Base-by-base conservation (phyloP, 2,113 vertebrate species). In the Anhinga rufa region DNA sequence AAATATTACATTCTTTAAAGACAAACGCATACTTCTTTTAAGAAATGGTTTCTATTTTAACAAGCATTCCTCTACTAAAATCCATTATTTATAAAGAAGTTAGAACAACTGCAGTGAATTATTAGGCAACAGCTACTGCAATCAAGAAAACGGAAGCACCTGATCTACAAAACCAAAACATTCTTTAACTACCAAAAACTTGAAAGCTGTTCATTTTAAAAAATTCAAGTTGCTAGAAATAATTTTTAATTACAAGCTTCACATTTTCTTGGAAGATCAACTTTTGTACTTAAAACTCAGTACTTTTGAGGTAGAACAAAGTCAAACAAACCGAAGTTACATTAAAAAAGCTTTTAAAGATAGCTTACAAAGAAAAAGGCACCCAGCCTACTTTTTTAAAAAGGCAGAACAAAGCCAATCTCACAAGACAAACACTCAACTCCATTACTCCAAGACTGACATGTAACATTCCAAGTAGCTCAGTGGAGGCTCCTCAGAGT, bases 401-500 rank as follows among this genome's bases (percentile, higher is more conserved):
- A 88, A 82, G 65, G 74, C 72, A 95, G 44, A 94, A 86, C 85
- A 93, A 96, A 96, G 65, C 70, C 81, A 93, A 64, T 75, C 75
- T 91, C 81, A 95, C 91, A 80, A 89, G 86, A 94, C 95, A 29
- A 89, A 96, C 94, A 93, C 60, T 89, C 60, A 48, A 38, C 57
- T 88, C 34, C n/a, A n/a, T 72, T 38, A 93, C 58, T 93, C 40
- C 70, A 82, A 88, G 78, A 96, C 76, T 80, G 82, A 95, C 91
- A 95, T 80, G 66, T 75, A 87, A 42, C 49, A 91, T 26, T 46
- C 82, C 96, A 97, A 97, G 94, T 95, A 96, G 89, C 95, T 96
- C 97, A 97, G 97, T 90, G 96, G 96, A 97, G 96, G 96, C 96
- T 96, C 82, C 95, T 89, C 68, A 71, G 83, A 55, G 44, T 61